These are phyloP conservation scores for Catharus bicknelli DNA, from an alignment of 2,113 vertebrate species.

Conservation along the genomic window DNA sequence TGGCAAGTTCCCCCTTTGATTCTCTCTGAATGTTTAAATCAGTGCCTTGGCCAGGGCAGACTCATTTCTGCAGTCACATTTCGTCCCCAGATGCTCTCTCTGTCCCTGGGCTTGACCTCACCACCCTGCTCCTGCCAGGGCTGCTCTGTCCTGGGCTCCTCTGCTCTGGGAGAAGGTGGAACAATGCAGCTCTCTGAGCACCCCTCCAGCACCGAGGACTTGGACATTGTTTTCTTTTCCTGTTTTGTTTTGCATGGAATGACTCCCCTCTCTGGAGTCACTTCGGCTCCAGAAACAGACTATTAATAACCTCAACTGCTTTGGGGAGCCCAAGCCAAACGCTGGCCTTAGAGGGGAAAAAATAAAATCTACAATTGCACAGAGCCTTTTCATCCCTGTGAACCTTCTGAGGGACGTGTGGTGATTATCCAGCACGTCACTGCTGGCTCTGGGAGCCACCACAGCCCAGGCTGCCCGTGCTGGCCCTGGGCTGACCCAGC, in stretches of 20 bases:
- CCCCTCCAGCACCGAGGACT: background rate
- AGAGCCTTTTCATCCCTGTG: background rate
- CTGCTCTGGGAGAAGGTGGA: background rate
- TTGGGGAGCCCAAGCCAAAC: background rate
- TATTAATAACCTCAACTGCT: constrained; percentile 43
- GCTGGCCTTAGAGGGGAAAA: background rate
- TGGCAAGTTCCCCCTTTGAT: background rate
- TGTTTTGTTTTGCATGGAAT: constrained; percentile 39
- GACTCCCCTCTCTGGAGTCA: constrained; percentile 25
- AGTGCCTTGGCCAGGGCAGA: background rate
- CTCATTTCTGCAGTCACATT: background rate
- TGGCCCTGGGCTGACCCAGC: background rate
- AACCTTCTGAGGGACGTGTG: background rate
- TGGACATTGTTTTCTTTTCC: constrained; percentile 56
- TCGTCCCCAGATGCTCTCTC: background rate
- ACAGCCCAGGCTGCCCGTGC: background rate
- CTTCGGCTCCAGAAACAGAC: constrained; percentile 37
- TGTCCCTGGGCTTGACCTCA: background rate
- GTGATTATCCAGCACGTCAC: background rate
- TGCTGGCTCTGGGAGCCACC: background rate
- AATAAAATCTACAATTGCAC: background rate
- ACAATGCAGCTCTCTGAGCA: constrained; percentile 8
- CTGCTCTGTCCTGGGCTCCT: background rate
- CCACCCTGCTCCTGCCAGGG: background rate
- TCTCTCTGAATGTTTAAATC: background rate